Evolutionary conservation across 2,888 invertebrate genomes (phyloP).

Genomic region (Cryptocephalus moraei): DNA sequence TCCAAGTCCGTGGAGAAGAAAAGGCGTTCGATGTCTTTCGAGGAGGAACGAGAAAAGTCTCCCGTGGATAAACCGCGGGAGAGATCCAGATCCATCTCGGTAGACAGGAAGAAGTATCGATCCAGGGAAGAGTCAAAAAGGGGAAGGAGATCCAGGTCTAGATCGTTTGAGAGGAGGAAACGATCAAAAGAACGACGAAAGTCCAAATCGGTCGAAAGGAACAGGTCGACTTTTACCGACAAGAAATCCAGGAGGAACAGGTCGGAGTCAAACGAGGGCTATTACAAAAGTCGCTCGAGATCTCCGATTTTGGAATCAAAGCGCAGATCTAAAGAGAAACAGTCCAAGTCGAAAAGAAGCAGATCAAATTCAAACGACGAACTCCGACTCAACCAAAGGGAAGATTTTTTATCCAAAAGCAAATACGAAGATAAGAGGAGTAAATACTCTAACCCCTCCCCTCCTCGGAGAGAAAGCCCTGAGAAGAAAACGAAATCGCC

Average conservation of each 20-base stretch:
- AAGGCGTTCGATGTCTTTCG: constrained; percentile 2
- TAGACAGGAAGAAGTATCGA: constrained; percentile 10
- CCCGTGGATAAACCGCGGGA: constrained; percentile 9
- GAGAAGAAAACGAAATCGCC: background rate
- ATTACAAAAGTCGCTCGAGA: background rate
- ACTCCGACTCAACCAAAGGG: background rate
- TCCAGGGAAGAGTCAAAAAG: constrained; percentile 9
- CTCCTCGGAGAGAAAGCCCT: background rate
- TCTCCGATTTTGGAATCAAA: background rate
- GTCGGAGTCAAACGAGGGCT: background rate
- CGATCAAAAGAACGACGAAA: constrained; percentile 9
- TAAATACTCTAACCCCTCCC: background rate
- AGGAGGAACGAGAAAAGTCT: background rate
- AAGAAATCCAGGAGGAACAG: background rate
- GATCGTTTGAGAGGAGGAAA: constrained; percentile 4
- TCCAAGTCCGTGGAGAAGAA: constrained; percentile 5
- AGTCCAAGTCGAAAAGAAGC: background rate
- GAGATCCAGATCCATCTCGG: constrained; percentile 22
- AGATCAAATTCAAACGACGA: constrained; percentile 1
- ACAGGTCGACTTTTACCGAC: background rate
- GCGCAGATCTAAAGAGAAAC: constrained; percentile 1
- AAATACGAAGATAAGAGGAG: background rate
- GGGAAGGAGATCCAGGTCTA: constrained; percentile 11
- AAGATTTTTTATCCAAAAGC: background rate
- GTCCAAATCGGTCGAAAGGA: constrained; percentile 2